phyloP scores from a whole-genome alignment of 1,140 invertebrate genomes.

The Brachionus asplanchnoidis region DNA sequence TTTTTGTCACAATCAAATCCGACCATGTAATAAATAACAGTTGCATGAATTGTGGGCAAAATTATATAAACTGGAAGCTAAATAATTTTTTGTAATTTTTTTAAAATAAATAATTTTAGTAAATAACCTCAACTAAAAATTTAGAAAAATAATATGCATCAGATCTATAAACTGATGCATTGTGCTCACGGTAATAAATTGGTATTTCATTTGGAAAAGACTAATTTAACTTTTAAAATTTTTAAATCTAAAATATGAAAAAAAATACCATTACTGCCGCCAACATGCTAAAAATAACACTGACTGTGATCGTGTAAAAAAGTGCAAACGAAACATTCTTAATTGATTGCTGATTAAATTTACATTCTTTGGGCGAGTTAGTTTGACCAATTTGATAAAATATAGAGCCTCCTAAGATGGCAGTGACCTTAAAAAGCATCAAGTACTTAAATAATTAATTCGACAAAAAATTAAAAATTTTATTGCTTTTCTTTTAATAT shows the following conservation, averaged over 20 bases:
- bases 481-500: too few relatives aligned
- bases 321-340: background rate
- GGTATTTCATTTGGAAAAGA: conserved; percentile 37
- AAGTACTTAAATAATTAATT: conserved; percentile 78
- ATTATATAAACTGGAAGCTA: conserved; percentile 15
- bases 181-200: conserved; percentile 3
- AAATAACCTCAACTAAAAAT: conserved; percentile 7
- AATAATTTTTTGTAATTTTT: conserved; percentile 28
- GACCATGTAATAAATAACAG: conserved; percentile 25
- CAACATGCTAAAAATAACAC: conserved; percentile 24
- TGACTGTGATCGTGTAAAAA: conserved; percentile 28
- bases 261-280: conserved; percentile 25
- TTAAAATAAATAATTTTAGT: background rate
- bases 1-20: conserved; percentile 31
- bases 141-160: conserved; percentile 38
- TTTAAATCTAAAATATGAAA: background rate
- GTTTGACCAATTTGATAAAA: background rate
- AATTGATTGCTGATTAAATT: conserved; percentile 4
- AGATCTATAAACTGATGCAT: conserved; percentile 14
- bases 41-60: conserved; percentile 1
- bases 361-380: background rate
- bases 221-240: background rate
- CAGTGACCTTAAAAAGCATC: background rate
- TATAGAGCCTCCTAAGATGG: conserved; percentile 9
- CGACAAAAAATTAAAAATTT: too few relatives aligned